Evolutionary conservation across 2,888 invertebrate species (phyloP), one percentile per base, ranked within the genome.

Genomic region (Dicranocentrus wangi): DNA sequence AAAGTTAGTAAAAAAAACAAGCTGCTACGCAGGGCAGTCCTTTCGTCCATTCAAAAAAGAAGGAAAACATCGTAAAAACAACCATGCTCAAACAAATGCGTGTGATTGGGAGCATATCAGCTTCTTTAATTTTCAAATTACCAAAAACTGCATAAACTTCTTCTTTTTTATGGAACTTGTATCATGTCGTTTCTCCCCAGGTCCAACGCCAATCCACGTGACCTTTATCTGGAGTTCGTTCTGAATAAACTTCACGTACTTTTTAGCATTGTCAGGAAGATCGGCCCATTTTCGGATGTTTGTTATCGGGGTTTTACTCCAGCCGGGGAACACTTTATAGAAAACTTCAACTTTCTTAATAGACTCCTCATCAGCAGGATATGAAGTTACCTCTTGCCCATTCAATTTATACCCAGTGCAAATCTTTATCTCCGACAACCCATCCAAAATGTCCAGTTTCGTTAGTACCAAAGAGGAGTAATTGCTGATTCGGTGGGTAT

Each of bases 401-500:
- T 95, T 92, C 79, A 94, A 89, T 87, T 91, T 93, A 89, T 99
- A 99, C 0, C 87, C 89, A n/a, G 92, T 89, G 43, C 91, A 92
- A 82, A 94, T 90, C 88, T 93, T 92, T 17, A 94, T 90, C 88
- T 92, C 91, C 28, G 55, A 42, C 39, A 84, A 61, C 82, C 92
- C 92, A 89, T 99, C 99, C 87, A 99, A 90, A 85, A 99, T 97
- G 88, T 99, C 99, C 87, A 99, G 89, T 89, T 99, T 99, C 0
- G 99, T 99, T 75, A 99, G 89, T 87, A 97, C 98, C 88, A 99
- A 93, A 91, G 93, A 92, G 25, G 95, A 93, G 89, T 96, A 99
- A 69, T 98, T 99, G 89, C 99, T 99, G 87, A 99, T 95, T 91
- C 96, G 93, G 82, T 94, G 92, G 17, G 98, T 96, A 89, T 97